phyloP scores from a whole-genome alignment of 2,113 vertebrate genomes.

The Boulengeromyrus knoepffleri region DNA sequence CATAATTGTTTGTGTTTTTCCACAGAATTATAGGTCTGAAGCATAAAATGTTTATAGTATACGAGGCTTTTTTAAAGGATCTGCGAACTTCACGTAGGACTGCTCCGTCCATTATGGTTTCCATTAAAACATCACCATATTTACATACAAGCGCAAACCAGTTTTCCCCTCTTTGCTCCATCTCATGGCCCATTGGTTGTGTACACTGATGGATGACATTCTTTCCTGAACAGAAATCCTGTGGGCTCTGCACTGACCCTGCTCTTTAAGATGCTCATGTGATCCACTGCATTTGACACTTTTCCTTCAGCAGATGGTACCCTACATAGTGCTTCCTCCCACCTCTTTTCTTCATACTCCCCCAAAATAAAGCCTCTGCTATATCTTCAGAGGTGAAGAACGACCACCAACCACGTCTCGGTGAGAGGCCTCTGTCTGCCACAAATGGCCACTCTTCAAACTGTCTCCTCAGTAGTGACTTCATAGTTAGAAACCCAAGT shows the following conservation, averaged over 20 bases:
- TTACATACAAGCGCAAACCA: not conserved
- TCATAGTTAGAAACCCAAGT: not conserved
- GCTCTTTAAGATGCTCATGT: conserved; percentile 21
- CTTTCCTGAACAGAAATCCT: conserved; percentile 13
- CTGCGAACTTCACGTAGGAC: not conserved
- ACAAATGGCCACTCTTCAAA: not conserved
- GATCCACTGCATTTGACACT: conserved; percentile 25
- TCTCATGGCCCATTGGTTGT: not conserved
- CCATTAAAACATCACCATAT: not conserved
- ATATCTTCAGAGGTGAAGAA: not conserved
- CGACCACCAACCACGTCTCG: not conserved
- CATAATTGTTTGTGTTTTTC: not conserved
- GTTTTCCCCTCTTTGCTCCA: not conserved
- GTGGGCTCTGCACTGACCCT: conserved; percentile 7
- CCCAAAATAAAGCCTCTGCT: conserved; percentile 6
- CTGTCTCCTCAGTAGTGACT: not conserved
- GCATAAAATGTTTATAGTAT: not conserved
- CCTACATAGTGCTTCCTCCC: not conserved
- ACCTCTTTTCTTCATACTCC: not conserved
- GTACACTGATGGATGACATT: conserved; percentile 4
- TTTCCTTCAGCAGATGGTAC: conserved; percentile 21
- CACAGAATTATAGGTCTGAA: not conserved
- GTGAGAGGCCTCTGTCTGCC: not conserved
- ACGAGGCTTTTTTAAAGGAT: not conserved
- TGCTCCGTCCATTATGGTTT: not conserved